Base-by-base conservation (phyloP, 1,140 invertebrate genomes). In the Drosophila mauritiana region DNA sequence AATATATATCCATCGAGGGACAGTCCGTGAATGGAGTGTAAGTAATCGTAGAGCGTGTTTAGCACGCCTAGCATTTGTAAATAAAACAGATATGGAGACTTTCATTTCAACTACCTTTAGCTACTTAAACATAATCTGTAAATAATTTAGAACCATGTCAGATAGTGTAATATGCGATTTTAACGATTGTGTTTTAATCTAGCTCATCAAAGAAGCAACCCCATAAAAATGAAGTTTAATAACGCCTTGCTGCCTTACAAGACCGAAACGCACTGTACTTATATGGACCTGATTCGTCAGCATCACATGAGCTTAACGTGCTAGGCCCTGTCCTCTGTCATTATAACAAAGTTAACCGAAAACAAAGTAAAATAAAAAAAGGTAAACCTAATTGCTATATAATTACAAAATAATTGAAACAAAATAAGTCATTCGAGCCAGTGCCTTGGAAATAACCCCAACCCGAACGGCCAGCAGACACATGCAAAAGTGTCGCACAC, bases 381-480 rank as follows among this genome's bases (percentile, higher is more conserved):
- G 49, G 48, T 57, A 69, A 52, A 52, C 73, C 77, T 88, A 88
- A 88, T 89, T 84, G 73, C 80, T 68, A 80, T 73, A 84, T 88
- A 88, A 88, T 89, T 83, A 80, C 84, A 73, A 63, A 55, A 51
- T 73, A 70, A 83, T 82, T 85, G 51, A 78, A 73, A 73, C 46
- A 69, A 74, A 56, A 55, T 54, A 80, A 67, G 55, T 77, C 48
- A 57, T 62, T 83, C 31, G 51, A 45, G 49, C 31, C 39, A 58
- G 45, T 62, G 45, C 39, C 61, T 40, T 39, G 43, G 61, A 63
- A 86, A 86, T 86, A 83, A 88, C 58, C 70, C 64, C 48, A 22
- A 55, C 39, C 5, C 17, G 6, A 39, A 13, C 15, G 15, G 34
- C 36, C 3, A 45, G 39, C 40, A 61, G 48, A 48, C 57, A 78